These are phyloP conservation scores for Tamandua tetradactyla DNA, from an alignment of 2,797 vertebrate species.

Conservation along the genomic window DNA sequence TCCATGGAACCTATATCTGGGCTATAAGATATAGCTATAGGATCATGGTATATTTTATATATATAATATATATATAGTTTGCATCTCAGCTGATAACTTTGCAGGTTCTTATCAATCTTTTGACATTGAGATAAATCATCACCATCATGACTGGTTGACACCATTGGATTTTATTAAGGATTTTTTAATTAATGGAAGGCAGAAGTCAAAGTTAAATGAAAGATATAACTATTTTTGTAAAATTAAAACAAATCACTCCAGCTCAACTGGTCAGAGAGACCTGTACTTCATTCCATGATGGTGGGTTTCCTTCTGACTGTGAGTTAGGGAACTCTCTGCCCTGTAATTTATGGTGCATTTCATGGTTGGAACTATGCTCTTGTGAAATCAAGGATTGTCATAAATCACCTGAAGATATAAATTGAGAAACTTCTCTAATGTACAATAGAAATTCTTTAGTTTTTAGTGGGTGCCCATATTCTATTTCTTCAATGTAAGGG, in stretches of 20 bases:
- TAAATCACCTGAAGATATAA: constrained; percentile 72
- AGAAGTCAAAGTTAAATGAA: constrained; percentile 9
- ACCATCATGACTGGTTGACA: background rate
- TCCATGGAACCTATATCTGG: background rate
- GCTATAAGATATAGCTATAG: background rate
- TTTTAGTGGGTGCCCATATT: constrained; percentile 55
- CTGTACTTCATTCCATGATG: background rate
- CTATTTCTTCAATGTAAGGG: constrained; percentile 60
- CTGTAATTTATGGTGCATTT: constrained; percentile 59
- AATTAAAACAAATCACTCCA: background rate
- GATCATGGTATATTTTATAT: background rate
- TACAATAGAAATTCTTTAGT: constrained; percentile 55
- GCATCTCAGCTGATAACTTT: constrained; percentile 20
- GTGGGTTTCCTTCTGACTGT: constrained; percentile 19
- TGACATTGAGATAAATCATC: background rate
- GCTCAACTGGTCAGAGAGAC: background rate
- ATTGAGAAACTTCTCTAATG: constrained; percentile 54
- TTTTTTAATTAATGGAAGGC: constrained; percentile 5
- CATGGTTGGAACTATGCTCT: constrained; percentile 53
- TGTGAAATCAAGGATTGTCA: constrained; percentile 58
- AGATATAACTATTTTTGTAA: background rate
- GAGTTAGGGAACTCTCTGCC: constrained; percentile 19
- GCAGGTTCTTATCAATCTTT: background rate
- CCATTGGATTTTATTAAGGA: constrained; percentile 4
- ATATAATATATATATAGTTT: background rate